These are phyloP conservation scores for Pyrocoelia pectoralis DNA, from an alignment of 2,888 invertebrate genomes.

Conservation along the genomic window DNA sequence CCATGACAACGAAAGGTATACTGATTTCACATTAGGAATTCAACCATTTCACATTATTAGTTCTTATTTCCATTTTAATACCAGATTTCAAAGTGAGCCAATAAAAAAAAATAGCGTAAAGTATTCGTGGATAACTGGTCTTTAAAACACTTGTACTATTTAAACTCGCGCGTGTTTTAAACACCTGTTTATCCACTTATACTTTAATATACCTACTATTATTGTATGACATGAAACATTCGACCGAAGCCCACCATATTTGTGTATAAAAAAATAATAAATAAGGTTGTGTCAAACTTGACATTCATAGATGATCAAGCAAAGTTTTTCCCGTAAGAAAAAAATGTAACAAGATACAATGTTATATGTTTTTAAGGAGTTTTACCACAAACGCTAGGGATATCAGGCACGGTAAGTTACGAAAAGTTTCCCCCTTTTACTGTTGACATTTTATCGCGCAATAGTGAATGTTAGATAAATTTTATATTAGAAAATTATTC, in stretches of 20 bases:
- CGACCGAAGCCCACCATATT: neutral
- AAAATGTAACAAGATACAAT: neutral
- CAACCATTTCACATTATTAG: too few relatives aligned
- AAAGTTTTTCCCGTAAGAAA: neutral
- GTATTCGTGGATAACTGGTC: too few relatives aligned
- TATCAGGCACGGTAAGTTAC: conserved; percentile 3
- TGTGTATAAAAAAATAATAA: neutral
- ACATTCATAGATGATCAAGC: neutral
- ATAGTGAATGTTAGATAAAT: conserved; percentile 5
- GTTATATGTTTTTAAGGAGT: neutral
- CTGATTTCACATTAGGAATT: too few relatives aligned
- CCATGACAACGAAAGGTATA: too few relatives aligned
- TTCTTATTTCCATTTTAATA: too few relatives aligned
- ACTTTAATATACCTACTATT: too few relatives aligned
- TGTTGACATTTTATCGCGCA: neutral
- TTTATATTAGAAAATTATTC: conserved; percentile 18
- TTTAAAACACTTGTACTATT: too few relatives aligned
- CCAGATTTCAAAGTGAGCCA: too few relatives aligned
- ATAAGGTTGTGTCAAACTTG: neutral
- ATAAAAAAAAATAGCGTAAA: too few relatives aligned
- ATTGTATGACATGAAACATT: too few relatives aligned
- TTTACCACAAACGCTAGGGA: neutral
- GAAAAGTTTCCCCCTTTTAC: neutral
- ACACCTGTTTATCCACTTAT: too few relatives aligned
- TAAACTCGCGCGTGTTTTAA: too few relatives aligned